Conservation (phyloP, 2,888 invertebrate species). For the Temnothorax rugatulus region DNA sequence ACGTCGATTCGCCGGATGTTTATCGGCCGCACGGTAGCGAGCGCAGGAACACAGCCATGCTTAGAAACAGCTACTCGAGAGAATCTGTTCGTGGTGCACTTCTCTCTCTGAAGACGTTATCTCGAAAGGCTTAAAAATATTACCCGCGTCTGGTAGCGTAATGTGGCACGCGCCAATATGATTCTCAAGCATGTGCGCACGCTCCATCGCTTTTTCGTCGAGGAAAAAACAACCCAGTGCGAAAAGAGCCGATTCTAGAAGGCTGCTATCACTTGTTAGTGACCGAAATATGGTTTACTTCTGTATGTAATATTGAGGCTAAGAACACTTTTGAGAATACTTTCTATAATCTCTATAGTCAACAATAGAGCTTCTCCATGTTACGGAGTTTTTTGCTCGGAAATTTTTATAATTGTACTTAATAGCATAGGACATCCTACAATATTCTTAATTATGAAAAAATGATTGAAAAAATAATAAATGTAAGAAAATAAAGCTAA, state of each 20-base stretch:
- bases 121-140: conserved; percentile 50
- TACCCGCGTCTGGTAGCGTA: conserved; percentile 38
- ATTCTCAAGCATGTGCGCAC: conserved; percentile 14
- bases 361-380: too few relatives aligned
- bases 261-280: background rate
- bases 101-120: conserved; percentile 44
- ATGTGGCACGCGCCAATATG: conserved; percentile 44
- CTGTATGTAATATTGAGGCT: background rate
- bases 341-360: too few relatives aligned
- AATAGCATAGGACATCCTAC: too few relatives aligned
- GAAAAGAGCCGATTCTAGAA: background rate
- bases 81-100: conserved; percentile 34
- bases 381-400: too few relatives aligned
- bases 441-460: too few relatives aligned
- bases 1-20: conserved; percentile 55
- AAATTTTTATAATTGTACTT: too few relatives aligned
- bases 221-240: background rate
- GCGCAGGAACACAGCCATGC: background rate
- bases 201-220: conserved; percentile 8
- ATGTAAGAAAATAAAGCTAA: too few relatives aligned
- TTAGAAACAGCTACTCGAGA: conserved; percentile 45
- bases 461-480: background rate
- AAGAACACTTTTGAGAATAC: too few relatives aligned
- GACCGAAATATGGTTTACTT: conserved; percentile 17
- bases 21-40: conserved; percentile 15